Percentiles rank a stretch among this genome's conserved stretches.
Conservation (phyloP, 2,888 invertebrate genomes). For the Aphelenchoides bicaudatus region DNA sequence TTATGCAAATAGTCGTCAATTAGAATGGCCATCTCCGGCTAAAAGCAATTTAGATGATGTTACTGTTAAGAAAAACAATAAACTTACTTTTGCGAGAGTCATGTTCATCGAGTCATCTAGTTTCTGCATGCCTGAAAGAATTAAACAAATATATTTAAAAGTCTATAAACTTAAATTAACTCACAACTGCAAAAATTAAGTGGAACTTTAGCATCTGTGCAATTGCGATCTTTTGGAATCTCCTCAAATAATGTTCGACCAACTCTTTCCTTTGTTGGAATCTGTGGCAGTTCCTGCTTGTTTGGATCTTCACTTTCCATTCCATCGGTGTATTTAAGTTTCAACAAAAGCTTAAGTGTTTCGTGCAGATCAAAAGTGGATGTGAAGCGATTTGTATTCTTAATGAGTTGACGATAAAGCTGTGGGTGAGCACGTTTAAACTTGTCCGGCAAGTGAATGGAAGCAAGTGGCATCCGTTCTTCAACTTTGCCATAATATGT, state of each 20-base stretch:
- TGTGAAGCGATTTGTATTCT: constrained; percentile 51
- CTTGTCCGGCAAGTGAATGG: constrained; percentile 60
- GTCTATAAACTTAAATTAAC: neutral
- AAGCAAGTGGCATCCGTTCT: constrained; percentile 62
- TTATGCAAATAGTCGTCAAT: no score
- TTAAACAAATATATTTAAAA: no score
- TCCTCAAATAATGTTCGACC: constrained; percentile 41
- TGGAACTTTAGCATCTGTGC: constrained; percentile 43
- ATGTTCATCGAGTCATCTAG: no score
- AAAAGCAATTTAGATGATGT: no score
- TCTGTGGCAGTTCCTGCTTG: no score
- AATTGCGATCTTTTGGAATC: constrained; percentile 35
- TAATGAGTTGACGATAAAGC: constrained; percentile 14
- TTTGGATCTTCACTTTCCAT: no score
- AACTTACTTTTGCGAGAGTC: no score
- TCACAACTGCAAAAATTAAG: constrained; percentile 47
- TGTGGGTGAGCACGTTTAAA: constrained; percentile 50
- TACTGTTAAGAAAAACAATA: no score
- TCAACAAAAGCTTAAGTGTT: constrained; percentile 46
- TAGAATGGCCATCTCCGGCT: no score
- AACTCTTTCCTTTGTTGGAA: no score
- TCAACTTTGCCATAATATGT: constrained; percentile 62
- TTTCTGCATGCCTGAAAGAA: no score
- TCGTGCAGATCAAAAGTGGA: constrained; percentile 63
- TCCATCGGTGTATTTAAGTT: neutral